Evolutionary conservation across 2,888 invertebrate species (phyloP).

Genomic region (Cheilosia impressa): DNA sequence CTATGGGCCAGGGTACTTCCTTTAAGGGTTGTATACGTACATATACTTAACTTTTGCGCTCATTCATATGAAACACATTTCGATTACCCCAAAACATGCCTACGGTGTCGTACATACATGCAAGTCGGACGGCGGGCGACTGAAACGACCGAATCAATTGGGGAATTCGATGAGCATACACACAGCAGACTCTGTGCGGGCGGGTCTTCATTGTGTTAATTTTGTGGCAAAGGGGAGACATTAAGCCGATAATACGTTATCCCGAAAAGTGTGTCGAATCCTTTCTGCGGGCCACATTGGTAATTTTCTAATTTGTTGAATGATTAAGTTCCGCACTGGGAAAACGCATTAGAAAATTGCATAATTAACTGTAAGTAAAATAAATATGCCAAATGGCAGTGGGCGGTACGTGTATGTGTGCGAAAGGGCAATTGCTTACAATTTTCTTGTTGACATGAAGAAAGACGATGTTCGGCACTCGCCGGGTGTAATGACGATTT

Average conservation of each 20-base stretch:
- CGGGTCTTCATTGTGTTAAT: conserved; percentile 59
- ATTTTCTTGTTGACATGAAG: conserved; percentile 17
- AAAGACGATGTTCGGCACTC: conserved; percentile 27
- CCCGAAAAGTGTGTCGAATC: conserved; percentile 41
- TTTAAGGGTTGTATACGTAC: conserved; percentile 51
- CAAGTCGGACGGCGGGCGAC: conserved; percentile 14
- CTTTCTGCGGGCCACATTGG: conserved; percentile 10
- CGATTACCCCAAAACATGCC: conserved; percentile 61
- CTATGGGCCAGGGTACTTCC: conserved; percentile 48
- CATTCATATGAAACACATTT: conserved; percentile 54
- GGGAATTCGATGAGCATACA: conserved; percentile 39
- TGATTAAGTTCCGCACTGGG: conserved; percentile 36
- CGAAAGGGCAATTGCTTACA: not conserved
- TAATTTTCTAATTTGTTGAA: conserved; percentile 36
- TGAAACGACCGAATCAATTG: conserved; percentile 60
- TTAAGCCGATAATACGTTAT: conserved; percentile 67
- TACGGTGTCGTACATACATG: conserved; percentile 13
- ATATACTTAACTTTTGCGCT: conserved; percentile 59
- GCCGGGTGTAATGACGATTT: conserved; percentile 47
- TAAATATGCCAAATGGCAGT: not conserved
- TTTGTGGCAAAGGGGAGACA: conserved; percentile 62
- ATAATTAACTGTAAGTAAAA: conserved; percentile 13
- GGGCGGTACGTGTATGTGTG: not conserved
- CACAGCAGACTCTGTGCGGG: conserved; percentile 3
- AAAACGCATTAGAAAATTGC: not conserved